phyloP scores from a whole-genome alignment of 2,113 vertebrate species.

The Carollia perspicillata region DNA sequence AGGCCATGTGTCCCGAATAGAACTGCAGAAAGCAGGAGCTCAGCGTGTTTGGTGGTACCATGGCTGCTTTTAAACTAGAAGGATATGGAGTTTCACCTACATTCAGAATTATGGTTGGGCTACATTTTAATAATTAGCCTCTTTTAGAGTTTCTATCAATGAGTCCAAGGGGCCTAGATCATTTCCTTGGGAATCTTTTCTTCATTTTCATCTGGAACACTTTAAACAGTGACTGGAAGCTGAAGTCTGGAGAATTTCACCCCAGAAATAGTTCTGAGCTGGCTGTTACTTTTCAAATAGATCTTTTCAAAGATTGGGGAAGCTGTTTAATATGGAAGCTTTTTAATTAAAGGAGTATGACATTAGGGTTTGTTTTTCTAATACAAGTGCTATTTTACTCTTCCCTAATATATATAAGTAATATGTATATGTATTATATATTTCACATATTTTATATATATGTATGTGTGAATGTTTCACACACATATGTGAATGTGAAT shows the following conservation, averaged over 20 bases:
- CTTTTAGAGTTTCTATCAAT: neutral
- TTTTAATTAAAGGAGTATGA: neutral
- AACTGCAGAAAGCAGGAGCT: neutral
- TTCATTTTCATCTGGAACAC: neutral
- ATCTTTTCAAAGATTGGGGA: neutral
- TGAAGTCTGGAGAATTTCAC: constrained; percentile 11
- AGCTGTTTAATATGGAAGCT: neutral
- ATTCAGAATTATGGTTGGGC: neutral
- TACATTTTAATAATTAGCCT: neutral
- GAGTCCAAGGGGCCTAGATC: neutral
- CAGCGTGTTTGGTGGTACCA: neutral
- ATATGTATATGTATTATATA: neutral
- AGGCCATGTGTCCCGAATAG: neutral
- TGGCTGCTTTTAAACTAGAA: neutral
- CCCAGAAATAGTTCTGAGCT: neutral
- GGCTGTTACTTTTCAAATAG: neutral
- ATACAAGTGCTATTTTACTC: neutral
- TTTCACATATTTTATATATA: no score
- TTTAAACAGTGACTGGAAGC: neutral
- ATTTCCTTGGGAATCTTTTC: neutral
- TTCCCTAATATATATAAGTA: neutral
- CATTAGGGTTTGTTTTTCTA: neutral
- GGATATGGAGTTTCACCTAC: neutral
- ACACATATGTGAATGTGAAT: no score
- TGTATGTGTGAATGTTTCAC: no score